Base-by-base conservation (phyloP, 2,797 vertebrate genomes). In the Acipenser transmontanus region DNA sequence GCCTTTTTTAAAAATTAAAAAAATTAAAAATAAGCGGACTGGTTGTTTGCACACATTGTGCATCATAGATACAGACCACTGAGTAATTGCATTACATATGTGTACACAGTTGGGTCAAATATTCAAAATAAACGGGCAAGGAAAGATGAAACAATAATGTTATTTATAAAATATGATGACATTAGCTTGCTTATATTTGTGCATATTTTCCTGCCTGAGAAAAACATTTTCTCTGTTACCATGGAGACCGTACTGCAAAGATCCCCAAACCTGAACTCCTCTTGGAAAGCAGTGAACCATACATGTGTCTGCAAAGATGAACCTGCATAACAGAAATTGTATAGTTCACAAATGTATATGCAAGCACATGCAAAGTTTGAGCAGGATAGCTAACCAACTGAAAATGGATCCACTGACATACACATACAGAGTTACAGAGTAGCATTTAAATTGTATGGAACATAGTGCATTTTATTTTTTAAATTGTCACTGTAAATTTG, bases 121-220 rank as follows among this genome's bases (percentile, higher is more conserved):
- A 50, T 66, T 66, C 57, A 66, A 66, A 66, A 66, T 57, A 66
- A 66, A 66, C 65, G 61, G 50, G 70, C 61, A 65, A 34, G 34
- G 34, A 34, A 34, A 3, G 34, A 71, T 77, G 79, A 85, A 84
- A 78, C 76, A 79, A 76, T 81, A 82, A 85, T 83, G 76, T 34
- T 72, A 73, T 75, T 74, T 70, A 80, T 74, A 76, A 69, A 66
- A 72, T 75, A 81, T 87, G 87, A 85, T 84, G 83, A 88, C 82
- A 86, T 84, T 77, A 72, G 82, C 84, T 84, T 89, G 84, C 82
- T 81, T 80, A 84, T 87, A 86, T 84, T 83, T 81, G 76, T 76
- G 71, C 74, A 66, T 77, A 85, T 84, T 87, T 79, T 84, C 76
- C 66, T 65, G 73, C 75, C 76, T 6, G 50, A 74, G 75, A 77